Evolutionary conservation across 2,113 vertebrate genomes (phyloP).

Genomic region (Urocynchramus pylzowi): DNA sequence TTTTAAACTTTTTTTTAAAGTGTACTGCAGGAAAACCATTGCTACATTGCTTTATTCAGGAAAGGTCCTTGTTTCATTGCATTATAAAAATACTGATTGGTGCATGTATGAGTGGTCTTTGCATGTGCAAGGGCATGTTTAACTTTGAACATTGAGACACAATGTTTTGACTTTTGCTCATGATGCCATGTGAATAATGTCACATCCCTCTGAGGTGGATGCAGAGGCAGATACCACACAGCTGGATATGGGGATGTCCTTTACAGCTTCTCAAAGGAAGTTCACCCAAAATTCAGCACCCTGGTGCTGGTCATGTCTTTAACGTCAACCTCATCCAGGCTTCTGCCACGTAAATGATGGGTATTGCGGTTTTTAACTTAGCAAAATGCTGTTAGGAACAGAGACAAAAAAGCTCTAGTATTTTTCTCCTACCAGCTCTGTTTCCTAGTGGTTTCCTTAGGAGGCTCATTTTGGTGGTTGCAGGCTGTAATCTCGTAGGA

Average conservation of each 20-base stretch:
- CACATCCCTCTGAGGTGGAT: background rate
- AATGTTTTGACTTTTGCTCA: background rate
- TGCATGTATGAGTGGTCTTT: background rate
- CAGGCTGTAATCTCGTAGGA: background rate
- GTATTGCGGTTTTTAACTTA: background rate
- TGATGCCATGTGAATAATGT: background rate
- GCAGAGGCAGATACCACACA: background rate
- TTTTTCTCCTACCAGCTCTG: background rate
- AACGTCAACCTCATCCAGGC: background rate
- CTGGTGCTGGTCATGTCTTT: background rate
- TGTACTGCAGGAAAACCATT: background rate
- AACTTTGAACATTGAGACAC: background rate
- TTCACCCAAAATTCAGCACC: background rate
- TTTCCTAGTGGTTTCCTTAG: background rate
- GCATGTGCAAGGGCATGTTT: background rate
- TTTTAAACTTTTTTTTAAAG: background rate
- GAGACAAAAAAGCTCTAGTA: background rate
- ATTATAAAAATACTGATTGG: background rate
- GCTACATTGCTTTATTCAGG: background rate
- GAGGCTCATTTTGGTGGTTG: background rate
- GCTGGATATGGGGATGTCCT: background rate
- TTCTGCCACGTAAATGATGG: background rate
- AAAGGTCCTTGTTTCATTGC: background rate
- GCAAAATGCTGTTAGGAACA: background rate
- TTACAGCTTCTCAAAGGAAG: background rate